These are phyloP conservation scores for Ammodramus savannarum DNA, from an alignment of 2,113 vertebrate species.

Conservation along the genomic window DNA sequence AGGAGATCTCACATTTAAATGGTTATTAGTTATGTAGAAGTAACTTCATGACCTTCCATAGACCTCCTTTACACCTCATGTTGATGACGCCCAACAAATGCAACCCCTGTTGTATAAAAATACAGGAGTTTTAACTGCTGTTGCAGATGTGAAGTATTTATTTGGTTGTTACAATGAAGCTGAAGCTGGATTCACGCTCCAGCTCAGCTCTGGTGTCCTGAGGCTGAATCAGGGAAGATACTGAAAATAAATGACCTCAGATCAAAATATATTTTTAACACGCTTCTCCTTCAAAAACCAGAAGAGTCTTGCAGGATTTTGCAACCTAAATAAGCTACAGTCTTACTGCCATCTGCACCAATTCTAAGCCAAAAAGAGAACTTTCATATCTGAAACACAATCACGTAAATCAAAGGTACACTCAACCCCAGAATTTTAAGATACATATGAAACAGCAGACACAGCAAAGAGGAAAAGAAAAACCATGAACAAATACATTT, in stretches of 20 bases:
- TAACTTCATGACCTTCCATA: background rate
- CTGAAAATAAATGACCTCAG: background rate
- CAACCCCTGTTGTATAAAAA: background rate
- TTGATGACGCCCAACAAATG: background rate
- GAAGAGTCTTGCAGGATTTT: background rate
- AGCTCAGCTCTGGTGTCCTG: background rate
- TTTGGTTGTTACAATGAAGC: background rate
- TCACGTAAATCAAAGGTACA: slow-evolving; percentile 8
- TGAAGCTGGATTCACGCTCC: background rate
- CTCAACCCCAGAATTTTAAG: background rate
- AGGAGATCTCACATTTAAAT: background rate
- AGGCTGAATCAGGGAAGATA: background rate
- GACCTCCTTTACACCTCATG: background rate
- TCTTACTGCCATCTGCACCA: slow-evolving; percentile 35
- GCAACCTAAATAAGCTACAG: slow-evolving; percentile 7
- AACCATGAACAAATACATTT: background rate
- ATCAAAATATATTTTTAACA: background rate
- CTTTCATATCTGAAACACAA: background rate
- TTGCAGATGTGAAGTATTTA: background rate
- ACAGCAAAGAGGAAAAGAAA: background rate
- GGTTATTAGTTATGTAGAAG: background rate
- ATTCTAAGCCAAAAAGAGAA: slow-evolving; percentile 31
- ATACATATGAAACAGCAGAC: background rate
- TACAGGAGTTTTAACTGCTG: background rate
- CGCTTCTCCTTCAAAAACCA: background rate